Evolutionary conservation across 2,113 vertebrate species (phyloP).

Genomic region (Panthera tigris): DNA sequence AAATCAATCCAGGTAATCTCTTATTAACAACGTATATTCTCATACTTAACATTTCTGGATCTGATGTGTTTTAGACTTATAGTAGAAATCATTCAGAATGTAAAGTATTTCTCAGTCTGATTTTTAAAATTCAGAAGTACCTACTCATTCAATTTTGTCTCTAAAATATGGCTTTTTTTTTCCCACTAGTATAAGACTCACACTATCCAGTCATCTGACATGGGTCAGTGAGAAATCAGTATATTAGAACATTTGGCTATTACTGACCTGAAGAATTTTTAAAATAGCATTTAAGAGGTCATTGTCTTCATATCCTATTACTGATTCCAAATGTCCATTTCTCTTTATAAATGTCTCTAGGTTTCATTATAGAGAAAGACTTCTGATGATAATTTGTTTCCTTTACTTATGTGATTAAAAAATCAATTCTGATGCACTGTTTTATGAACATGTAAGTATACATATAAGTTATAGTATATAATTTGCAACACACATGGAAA

Average conservation of each 20-base stretch:
- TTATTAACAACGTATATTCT: neutral
- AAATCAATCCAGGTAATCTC: neutral
- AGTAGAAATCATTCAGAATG: neutral
- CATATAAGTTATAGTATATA: constrained; percentile 1
- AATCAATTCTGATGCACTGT: constrained; percentile 60
- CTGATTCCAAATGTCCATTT: neutral
- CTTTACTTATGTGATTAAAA: constrained; percentile 66
- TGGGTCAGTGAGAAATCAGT: constrained; percentile 48
- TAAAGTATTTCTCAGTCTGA: neutral
- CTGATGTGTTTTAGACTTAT: neutral
- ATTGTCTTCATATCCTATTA: constrained; percentile 34
- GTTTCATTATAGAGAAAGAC: constrained; percentile 47
- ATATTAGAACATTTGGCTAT: constrained; percentile 60
- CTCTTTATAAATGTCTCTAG: constrained; percentile 28
- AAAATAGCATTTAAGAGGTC: neutral
- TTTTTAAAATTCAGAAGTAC: neutral
- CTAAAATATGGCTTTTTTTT: constrained; percentile 55
- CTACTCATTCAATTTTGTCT: neutral
- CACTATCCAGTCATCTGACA: constrained; percentile 51
- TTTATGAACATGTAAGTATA: constrained; percentile 30
- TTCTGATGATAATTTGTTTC: constrained; percentile 58
- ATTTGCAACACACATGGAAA: neutral
- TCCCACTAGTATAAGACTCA: neutral
- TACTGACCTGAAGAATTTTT: constrained; percentile 23
- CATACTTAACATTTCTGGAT: neutral